Evolutionary conservation across 2,113 vertebrate species (phyloP).

Genomic region (Trogon surrucura): DNA sequence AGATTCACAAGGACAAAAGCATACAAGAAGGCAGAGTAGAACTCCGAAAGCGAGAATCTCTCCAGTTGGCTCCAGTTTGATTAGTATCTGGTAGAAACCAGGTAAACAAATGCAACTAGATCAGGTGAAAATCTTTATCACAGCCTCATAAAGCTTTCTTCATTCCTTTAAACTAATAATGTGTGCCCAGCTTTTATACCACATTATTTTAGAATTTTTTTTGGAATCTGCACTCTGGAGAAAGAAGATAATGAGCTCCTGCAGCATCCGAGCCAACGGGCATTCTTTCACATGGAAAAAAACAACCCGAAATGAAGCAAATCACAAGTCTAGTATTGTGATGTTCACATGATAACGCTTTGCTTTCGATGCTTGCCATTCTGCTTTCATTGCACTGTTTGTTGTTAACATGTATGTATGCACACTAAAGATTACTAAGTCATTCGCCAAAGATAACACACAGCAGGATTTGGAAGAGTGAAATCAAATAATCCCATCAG

Average conservation of each 20-base stretch:
- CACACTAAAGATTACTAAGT: slow-evolving; percentile 63
- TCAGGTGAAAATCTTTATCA: not conserved
- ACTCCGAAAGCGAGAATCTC: not conserved
- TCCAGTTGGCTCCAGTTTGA: not conserved
- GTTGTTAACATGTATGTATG: slow-evolving; percentile 67
- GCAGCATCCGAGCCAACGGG: not conserved
- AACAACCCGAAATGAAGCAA: not conserved
- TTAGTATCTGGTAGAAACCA: not conserved
- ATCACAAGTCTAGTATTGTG: not conserved
- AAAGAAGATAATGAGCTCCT: not conserved
- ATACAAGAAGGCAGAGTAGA: not conserved
- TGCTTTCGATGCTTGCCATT: slow-evolving; percentile 24
- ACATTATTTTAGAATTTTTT: not conserved
- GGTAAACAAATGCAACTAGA: not conserved
- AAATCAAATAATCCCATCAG: slow-evolving; percentile 46
- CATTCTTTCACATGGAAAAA: not conserved
- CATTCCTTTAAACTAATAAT: not conserved
- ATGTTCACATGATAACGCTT: not conserved
- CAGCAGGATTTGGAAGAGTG: slow-evolving; percentile 26
- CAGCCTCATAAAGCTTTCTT: not conserved
- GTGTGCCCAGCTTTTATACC: not conserved
- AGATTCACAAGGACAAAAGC: not conserved
- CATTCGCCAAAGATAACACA: slow-evolving; percentile 27
- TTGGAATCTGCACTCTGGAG: not conserved
- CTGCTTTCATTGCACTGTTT: slow-evolving; percentile 34